Evolutionary conservation across 2,888 invertebrate genomes (phyloP).

Genomic region (Cheilosia vulpina): DNA sequence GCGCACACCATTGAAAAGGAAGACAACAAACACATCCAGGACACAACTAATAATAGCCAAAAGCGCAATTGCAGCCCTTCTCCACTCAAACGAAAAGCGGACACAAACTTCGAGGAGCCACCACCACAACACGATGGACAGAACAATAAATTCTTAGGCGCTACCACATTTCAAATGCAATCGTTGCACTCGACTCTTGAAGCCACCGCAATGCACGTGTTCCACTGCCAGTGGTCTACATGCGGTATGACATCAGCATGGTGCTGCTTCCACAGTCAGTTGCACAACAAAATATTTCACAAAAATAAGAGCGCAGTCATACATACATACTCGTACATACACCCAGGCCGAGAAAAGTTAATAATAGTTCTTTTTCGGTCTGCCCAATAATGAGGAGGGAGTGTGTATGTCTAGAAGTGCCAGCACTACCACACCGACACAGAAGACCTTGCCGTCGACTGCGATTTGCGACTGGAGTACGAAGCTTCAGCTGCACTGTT

Average conservation of each 20-base stretch:
- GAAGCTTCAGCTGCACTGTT: conserved; percentile 16
- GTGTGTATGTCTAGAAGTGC: conserved; percentile 19
- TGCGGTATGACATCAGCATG: conserved; percentile 64
- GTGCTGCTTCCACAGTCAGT: conserved; percentile 18
- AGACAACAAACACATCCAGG: conserved; percentile 67
- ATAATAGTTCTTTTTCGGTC: conserved; percentile 69
- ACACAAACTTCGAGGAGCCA: conserved; percentile 38
- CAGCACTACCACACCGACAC: conserved; percentile 17
- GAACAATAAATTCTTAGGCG: conserved; percentile 76
- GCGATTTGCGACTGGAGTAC: background rate
- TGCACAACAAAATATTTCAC: conserved; percentile 22
- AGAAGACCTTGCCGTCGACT: too few relatives aligned
- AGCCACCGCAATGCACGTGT: conserved; percentile 68
- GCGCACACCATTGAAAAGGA: background rate
- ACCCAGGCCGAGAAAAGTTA: conserved; percentile 48
- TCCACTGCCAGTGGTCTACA: conserved; percentile 71
- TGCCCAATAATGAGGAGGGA: conserved; percentile 62
- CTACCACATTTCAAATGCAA: conserved; percentile 77
- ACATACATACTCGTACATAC: too few relatives aligned
- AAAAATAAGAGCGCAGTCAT: background rate
- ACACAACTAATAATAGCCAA: conserved; percentile 76
- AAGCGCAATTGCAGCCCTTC: conserved; percentile 66
- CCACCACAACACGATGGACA: conserved; percentile 67
- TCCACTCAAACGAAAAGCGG: background rate
- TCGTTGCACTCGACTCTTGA: conserved; percentile 37